These are phyloP conservation scores for Synergus itoensis DNA, from an alignment of 2,888 invertebrate genomes.

Conservation along the genomic window DNA sequence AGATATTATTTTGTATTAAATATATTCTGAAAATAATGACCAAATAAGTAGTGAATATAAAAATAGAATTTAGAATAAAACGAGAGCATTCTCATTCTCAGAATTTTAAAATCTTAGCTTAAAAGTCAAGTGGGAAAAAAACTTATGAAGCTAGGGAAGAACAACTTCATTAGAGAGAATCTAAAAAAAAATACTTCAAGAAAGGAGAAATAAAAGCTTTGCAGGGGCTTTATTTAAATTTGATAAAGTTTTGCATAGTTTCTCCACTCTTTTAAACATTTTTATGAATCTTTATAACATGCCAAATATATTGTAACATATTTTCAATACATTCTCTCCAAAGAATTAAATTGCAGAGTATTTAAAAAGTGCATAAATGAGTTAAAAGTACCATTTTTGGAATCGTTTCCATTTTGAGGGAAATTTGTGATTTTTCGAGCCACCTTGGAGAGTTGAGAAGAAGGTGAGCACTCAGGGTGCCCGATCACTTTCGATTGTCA, in stretches of 20 bases:
- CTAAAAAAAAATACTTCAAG: too few species aligned
- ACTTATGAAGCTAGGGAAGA: too few species aligned
- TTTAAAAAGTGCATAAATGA: neutral
- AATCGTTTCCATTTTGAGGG: neutral
- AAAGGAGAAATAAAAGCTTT: too few species aligned
- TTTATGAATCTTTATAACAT: too few species aligned
- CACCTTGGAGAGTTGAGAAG: neutral
- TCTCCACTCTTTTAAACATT: too few species aligned
- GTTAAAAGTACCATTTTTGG: constrained; percentile 10
- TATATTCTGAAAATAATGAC: neutral
- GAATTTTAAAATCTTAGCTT: neutral
- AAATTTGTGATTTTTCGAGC: neutral
- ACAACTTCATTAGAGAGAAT: too few species aligned
- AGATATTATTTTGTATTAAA: neutral
- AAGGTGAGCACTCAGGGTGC: neutral
- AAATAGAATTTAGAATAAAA: neutral
- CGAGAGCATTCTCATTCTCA: too few species aligned
- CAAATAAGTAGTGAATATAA: neutral
- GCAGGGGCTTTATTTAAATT: too few species aligned
- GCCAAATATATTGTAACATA: too few species aligned
- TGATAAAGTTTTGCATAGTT: too few species aligned
- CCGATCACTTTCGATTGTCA: constrained; percentile 18
- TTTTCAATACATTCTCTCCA: too few species aligned
- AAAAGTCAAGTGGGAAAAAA: neutral
- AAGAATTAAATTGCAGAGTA: too few species aligned